Evolutionary conservation across 1,140 invertebrate species (phyloP).

Genomic region (Orchestia grillus): DNA sequence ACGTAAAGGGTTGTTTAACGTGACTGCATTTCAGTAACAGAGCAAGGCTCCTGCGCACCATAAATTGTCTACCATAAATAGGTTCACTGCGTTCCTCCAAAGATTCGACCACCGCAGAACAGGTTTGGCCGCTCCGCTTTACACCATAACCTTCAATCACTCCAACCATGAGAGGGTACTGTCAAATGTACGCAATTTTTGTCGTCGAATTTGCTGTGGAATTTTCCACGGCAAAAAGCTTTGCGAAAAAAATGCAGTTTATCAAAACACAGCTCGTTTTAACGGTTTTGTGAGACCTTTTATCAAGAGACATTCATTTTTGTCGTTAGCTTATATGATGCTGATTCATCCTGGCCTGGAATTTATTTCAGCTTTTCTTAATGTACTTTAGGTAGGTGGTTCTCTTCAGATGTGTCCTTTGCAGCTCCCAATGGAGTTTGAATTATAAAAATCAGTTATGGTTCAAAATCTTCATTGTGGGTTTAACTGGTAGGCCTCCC

Average conservation of each 20-base stretch:
- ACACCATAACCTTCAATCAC: neutral
- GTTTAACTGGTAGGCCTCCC: too few relatives aligned
- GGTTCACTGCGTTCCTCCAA: neutral
- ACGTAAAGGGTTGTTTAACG: too few relatives aligned
- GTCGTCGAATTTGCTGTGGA: neutral
- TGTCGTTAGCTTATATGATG: neutral
- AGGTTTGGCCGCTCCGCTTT: neutral
- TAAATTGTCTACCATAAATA: neutral
- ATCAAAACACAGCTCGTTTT: neutral
- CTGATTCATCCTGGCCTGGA: too few relatives aligned
- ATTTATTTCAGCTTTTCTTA: too few relatives aligned
- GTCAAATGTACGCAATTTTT: neutral
- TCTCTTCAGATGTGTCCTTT: too few relatives aligned
- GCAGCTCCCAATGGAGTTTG: too few relatives aligned
- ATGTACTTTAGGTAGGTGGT: too few relatives aligned
- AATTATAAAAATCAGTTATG: too few relatives aligned
- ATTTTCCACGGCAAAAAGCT: neutral
- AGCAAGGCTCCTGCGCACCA: neutral
- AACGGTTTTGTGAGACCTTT: neutral
- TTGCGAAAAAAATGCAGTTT: neutral
- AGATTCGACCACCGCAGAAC: neutral
- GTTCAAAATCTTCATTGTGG: too few relatives aligned
- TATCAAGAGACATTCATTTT: neutral
- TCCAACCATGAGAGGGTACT: neutral
- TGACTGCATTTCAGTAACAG: neutral